Base-by-base conservation (phyloP, 2,113 vertebrate species). In the Vimba vimba region DNA sequence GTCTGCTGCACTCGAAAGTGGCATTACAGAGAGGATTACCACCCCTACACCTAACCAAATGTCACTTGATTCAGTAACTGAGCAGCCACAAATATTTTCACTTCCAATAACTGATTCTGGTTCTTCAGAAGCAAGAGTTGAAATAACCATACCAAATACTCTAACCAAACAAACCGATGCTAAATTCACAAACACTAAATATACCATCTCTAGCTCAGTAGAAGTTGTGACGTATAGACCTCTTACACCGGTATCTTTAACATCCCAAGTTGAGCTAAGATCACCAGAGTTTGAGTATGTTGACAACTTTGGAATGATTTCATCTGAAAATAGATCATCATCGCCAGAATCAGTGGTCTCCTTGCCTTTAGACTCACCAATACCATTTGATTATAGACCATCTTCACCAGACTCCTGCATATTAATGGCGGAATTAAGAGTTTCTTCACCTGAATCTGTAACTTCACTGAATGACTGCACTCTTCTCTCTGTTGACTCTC, bases 401-500 rank as follows among this genome's bases (percentile, higher is more conserved):
- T 80, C 88, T 23, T 81, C 74, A 13, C 66, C 83, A 75, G 82
- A 87, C 36, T 88, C 82, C 8, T 80, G 47, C 74, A 60, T 83
- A 64, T 12, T 36, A 13, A 9, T 77, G 66, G 71, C 60, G 86
- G 85, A 89, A 62, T 13, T 77, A 43, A 89, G 90, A 36, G 19
- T 86, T 13, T 74, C 80, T 79, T 93, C 92, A 74, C 89, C 90
- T 77, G 88, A 88, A 86, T 93, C 92, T 82, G 25, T 86, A 69
- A 50, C 64, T 82, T 94, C 91, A 30, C 9, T 85, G 7, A 84
- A 87, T 84, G 85, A 91, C 84, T 55, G 80, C 36, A 89, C 25
- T 55, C 15, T 81, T 50, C 79, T 93, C 33, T 86, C 88, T 83
- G 83, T 87, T 74, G 93, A 94, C 87, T 94, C 83, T 50, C 89